A percentile compares a stretch with the other conserved stretches of the same genome.
These are phyloP conservation scores for Drosophila seguyi DNA, from an alignment of 1,140 invertebrate genomes.

Conservation along the genomic window DNA sequence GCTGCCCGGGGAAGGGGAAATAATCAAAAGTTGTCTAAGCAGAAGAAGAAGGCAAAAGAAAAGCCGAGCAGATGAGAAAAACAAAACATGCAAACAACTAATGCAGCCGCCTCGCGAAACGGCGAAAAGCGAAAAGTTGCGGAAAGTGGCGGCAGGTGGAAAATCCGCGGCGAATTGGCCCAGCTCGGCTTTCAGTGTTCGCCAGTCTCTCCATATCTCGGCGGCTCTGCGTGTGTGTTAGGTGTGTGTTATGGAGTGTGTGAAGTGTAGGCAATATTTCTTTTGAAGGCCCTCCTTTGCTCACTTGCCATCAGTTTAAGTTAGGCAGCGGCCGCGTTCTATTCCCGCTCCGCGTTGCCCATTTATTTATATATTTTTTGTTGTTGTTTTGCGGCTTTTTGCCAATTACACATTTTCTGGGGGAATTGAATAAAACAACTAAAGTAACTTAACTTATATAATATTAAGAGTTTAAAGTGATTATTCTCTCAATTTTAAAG, in stretches of 20 bases:
- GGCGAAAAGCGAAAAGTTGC: conserved; percentile 38
- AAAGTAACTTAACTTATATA: conserved; percentile 41
- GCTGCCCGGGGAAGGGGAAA: conserved; percentile 14
- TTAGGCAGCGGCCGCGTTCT: conserved; percentile 52
- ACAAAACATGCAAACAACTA: conserved; percentile 50
- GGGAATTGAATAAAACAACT: conserved; percentile 15
- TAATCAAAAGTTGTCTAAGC: conserved; percentile 55
- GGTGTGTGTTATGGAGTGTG: conserved; percentile 24
- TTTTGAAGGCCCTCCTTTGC: conserved; percentile 51
- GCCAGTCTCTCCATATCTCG: conserved; percentile 23
- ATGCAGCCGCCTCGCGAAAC: conserved; percentile 39
- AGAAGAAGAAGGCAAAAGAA: conserved; percentile 40
- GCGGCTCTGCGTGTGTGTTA: conserved; percentile 38
- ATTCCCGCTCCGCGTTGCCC: conserved; percentile 22
- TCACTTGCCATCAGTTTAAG: conserved; percentile 51
- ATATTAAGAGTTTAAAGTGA: conserved; percentile 7
- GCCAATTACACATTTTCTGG: conserved; percentile 20
- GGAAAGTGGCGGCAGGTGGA: conserved; percentile 14
- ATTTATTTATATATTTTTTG: conserved; percentile 31
- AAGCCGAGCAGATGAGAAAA: conserved; percentile 39
- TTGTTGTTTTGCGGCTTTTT: conserved; percentile 44
- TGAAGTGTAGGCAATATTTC: conserved; percentile 57
- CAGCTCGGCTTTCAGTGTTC: conserved; percentile 20
- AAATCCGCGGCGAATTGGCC: conserved; percentile 39
- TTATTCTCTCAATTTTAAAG: background rate